Evolutionary conservation across 92 coral and sea anemone genomes (phyloP).

Genomic region (Porites rus): DNA sequence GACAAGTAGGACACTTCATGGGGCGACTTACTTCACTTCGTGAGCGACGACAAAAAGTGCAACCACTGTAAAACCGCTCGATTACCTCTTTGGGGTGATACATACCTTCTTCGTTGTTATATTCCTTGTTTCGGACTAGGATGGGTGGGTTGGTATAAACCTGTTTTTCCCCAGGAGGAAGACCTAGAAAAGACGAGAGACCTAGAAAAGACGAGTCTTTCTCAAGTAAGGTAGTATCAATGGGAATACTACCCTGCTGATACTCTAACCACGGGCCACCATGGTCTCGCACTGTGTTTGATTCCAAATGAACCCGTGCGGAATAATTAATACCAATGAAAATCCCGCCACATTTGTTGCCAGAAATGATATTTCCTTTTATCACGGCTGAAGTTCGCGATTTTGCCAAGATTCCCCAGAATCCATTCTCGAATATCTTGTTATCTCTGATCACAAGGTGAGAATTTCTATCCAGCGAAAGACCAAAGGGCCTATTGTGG

Average conservation of each 20-base stretch:
- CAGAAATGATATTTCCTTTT: slow-evolving; percentile 44
- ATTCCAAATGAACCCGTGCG: slow-evolving; percentile 42
- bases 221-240: too few species aligned
- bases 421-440: slow-evolving; percentile 67
- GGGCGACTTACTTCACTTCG: neutral
- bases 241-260: neutral
- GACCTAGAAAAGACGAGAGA: neutral
- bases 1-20: slow-evolving; percentile 52
- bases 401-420: slow-evolving; percentile 57
- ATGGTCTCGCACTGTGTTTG: slow-evolving; percentile 64
- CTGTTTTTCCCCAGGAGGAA: slow-evolving; percentile 22
- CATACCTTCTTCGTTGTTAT: slow-evolving; percentile 40
- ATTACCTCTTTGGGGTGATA: slow-evolving; percentile 53
- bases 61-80: slow-evolving; percentile 7
- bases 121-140: slow-evolving; percentile 22
- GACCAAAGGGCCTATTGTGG: slow-evolving; percentile 46
- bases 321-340: slow-evolving; percentile 47
- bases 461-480: slow-evolving; percentile 28
- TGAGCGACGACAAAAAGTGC: slow-evolving; percentile 51
- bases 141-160: slow-evolving; percentile 33
- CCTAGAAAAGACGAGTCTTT: neutral
- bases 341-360: slow-evolving; percentile 80
- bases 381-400: slow-evolving; percentile 45
- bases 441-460: slow-evolving; percentile 23
- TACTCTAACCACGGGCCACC: slow-evolving; percentile 68